phyloP scores from a whole-genome alignment of 2,797 vertebrate genomes.

The Poeciliopsis gracilis region DNA sequence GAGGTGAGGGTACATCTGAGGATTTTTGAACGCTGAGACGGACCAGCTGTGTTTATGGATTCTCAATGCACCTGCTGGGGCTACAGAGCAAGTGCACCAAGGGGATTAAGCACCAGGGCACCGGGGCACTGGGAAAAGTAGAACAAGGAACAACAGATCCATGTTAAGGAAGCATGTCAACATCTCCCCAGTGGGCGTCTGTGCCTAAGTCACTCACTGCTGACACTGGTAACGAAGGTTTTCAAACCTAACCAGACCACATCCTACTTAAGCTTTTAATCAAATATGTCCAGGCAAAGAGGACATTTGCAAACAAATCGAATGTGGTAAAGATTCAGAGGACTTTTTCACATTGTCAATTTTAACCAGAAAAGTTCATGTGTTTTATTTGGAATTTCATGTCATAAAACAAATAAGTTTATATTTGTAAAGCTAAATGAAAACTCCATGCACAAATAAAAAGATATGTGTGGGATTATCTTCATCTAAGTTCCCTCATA shows the following conservation, averaged over 20 bases:
- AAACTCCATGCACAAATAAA: background rate
- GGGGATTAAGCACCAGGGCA: slow-evolving; percentile 72
- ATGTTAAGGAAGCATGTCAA: slow-evolving; percentile 75
- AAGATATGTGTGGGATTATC: background rate
- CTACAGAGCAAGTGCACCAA: slow-evolving; percentile 73
- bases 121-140: slow-evolving; percentile 61
- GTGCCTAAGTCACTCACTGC: slow-evolving; percentile 61
- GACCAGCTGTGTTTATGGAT: slow-evolving; percentile 85
- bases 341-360: background rate
- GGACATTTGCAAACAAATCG: slow-evolving; percentile 17
- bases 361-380: background rate
- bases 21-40: slow-evolving; percentile 62
- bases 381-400: background rate
- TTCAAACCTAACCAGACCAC: slow-evolving; percentile 47
- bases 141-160: slow-evolving; percentile 70
- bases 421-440: background rate
- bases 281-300: slow-evolving; percentile 57
- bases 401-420: background rate
- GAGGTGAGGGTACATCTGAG: slow-evolving; percentile 66
- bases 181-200: slow-evolving; percentile 65
- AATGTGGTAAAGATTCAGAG: background rate
- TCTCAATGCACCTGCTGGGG: slow-evolving; percentile 80
- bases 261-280: slow-evolving; percentile 43
- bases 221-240: slow-evolving; percentile 49
- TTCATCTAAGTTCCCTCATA: background rate